A percentile compares a stretch with the other conserved stretches of the same genome.
phyloP scores from a whole-genome alignment of 2,888 invertebrate species.

The Iphiclides podalirius region DNA sequence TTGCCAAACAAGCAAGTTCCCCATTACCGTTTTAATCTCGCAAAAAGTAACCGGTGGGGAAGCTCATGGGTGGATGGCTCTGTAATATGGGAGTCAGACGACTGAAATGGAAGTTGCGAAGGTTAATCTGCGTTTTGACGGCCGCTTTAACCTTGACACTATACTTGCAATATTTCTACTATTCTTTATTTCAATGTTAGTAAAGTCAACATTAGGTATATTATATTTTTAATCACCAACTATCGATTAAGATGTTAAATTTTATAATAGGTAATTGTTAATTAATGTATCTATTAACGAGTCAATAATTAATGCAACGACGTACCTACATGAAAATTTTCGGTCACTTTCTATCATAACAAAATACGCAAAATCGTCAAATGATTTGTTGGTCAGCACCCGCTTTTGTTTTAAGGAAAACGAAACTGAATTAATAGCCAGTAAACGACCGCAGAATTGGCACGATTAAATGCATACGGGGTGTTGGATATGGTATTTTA shows the following conservation, averaged over 20 bases:
- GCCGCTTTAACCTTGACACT: slow-evolving; percentile 27
- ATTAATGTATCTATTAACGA: too few relatives aligned
- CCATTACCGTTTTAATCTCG: slow-evolving; percentile 29
- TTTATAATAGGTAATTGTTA: too few relatives aligned
- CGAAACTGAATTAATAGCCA: slow-evolving; percentile 28
- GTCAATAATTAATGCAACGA: too few relatives aligned
- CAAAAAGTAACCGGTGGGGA: slow-evolving; percentile 35
- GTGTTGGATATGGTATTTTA: slow-evolving; percentile 35
- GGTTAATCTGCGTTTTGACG: slow-evolving; percentile 51
- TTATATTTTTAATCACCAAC: too few relatives aligned
- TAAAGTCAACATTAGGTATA: too few relatives aligned
- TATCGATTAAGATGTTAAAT: too few relatives aligned
- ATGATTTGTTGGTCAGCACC: slow-evolving; percentile 20
- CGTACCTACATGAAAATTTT: too few relatives aligned
- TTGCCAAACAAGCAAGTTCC: slow-evolving; percentile 34
- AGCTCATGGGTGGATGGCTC: slow-evolving; percentile 43
- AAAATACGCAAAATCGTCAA: slow-evolving; percentile 13
- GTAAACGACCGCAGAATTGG: slow-evolving; percentile 23
- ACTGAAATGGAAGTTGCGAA: slow-evolving; percentile 59
- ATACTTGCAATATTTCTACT: slow-evolving; percentile 32
- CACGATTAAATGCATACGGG: slow-evolving; percentile 27
- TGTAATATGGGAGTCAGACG: slow-evolving; percentile 48
- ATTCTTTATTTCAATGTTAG: slow-evolving; percentile 11
- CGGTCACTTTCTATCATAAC: neutral
- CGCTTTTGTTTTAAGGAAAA: slow-evolving; percentile 38